phyloP scores from a whole-genome alignment of 2,797 vertebrate species.

The Meda fulgida region DNA sequence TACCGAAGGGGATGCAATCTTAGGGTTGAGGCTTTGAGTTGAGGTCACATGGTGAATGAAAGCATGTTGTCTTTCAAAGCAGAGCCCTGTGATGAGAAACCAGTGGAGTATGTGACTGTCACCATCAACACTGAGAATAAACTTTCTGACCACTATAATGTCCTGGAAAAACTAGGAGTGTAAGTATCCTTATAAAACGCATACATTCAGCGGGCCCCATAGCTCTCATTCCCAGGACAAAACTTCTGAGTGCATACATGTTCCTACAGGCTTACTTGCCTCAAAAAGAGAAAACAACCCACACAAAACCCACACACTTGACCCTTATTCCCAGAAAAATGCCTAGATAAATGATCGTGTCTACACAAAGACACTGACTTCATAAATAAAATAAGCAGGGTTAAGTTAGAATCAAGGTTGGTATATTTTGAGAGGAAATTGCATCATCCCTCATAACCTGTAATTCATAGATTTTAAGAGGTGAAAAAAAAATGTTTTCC shows the following conservation, averaged over 20 bases:
- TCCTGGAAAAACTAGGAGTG: conserved; percentile 87
- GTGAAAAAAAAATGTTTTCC: not conserved
- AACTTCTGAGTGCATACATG: not conserved
- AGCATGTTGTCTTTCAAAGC: conserved; percentile 46
- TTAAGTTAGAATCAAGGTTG: not conserved
- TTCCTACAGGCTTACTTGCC: not conserved
- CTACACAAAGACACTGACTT: not conserved
- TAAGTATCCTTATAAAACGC: conserved; percentile 72
- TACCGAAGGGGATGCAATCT: not conserved
- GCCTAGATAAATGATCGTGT: not conserved
- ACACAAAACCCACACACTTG: not conserved
- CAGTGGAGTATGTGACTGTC: conserved; percentile 64
- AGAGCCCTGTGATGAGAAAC: conserved; percentile 49
- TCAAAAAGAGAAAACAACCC: conserved; percentile 5
- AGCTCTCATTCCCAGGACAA: not conserved
- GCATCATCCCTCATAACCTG: not conserved
- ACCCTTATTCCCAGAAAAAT: conserved; percentile 1
- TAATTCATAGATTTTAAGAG: not conserved
- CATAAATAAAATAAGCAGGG: not conserved
- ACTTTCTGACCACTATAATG: conserved; percentile 77
- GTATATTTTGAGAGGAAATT: not conserved
- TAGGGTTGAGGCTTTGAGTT: not conserved
- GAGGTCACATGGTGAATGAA: not conserved
- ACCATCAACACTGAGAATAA: conserved; percentile 76
- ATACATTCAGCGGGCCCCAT: not conserved